Percentiles rank a stretch among this genome's conserved stretches.
Evolutionary conservation across 2,113 vertebrate species (phyloP).

Genomic region (Azemiops feae): DNA sequence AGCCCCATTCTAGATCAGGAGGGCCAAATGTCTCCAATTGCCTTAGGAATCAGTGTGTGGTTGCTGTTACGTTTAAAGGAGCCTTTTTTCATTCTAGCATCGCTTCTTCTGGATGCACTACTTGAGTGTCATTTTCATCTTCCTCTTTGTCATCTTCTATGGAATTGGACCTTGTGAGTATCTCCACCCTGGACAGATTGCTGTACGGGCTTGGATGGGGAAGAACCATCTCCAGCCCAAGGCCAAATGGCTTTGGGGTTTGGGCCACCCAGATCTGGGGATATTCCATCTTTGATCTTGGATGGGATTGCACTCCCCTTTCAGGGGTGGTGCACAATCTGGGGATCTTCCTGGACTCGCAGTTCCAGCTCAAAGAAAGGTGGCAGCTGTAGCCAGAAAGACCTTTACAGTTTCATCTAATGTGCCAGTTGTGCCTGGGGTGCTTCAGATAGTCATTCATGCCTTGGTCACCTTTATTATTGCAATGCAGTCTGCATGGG

Average conservation of each 20-base stretch:
- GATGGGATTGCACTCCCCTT: background rate
- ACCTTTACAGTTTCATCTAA: background rate
- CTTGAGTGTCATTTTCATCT: constrained; percentile 80
- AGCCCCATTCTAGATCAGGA: background rate
- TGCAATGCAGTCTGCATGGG: background rate
- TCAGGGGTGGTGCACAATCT: background rate
- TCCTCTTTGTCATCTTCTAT: constrained; percentile 76
- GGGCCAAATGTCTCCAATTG: too few species aligned
- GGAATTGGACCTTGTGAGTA: constrained; percentile 77
- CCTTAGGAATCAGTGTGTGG: background rate
- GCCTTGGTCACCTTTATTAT: background rate
- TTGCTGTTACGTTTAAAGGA: background rate
- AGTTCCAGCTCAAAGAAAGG: background rate
- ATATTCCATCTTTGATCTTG: background rate
- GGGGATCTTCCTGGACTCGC: background rate
- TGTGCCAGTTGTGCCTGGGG: background rate
- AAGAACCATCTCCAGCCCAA: background rate
- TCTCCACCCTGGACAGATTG: background rate
- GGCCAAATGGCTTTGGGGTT: background rate
- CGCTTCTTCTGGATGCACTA: constrained; percentile 80
- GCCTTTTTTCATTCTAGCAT: constrained; percentile 54
- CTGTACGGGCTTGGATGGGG: background rate
- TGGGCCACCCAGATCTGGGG: background rate
- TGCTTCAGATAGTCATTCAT: background rate
- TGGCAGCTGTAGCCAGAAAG: background rate